Conservation (phyloP, 2,113 vertebrate genomes). For the Crotophaga sulcirostris region DNA sequence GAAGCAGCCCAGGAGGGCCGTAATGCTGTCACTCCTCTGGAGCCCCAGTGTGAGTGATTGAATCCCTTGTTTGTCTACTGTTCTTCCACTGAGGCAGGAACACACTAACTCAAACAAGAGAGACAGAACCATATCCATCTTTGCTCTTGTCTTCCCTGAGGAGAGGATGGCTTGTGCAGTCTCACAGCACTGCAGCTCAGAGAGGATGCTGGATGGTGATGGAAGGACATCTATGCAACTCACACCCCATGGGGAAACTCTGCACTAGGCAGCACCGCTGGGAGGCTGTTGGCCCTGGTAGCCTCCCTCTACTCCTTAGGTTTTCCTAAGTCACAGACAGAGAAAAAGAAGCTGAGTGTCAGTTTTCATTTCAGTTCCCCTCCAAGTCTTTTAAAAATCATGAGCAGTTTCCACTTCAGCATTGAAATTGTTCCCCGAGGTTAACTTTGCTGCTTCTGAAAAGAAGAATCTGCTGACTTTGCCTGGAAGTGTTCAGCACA, state of each 20-base stretch:
- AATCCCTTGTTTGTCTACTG: neutral
- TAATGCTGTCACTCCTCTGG: neutral
- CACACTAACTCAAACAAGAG: neutral
- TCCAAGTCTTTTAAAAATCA: neutral
- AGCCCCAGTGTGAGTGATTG: neutral
- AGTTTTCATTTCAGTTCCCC: neutral
- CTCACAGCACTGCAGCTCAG: neutral
- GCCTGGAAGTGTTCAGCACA: neutral
- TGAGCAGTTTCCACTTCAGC: neutral
- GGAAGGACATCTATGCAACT: neutral
- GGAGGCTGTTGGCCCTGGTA: neutral
- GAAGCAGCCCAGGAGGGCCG: neutral
- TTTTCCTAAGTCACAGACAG: neutral
- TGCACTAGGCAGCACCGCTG: neutral
- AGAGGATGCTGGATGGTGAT: neutral
- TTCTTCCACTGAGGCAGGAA: neutral
- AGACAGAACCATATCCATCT: neutral
- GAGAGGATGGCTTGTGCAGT: neutral
- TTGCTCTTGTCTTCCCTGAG: neutral
- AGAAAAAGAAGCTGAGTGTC: neutral
- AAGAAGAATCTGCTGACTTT: neutral
- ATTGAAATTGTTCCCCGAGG: neutral
- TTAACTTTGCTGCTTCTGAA: neutral
- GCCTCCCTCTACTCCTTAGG: neutral
- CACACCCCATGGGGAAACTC: neutral